A percentile compares a stretch with the other conserved stretches of the same genome.
Evolutionary conservation across 2,113 vertebrate genomes (phyloP).

Genomic region (Oncorhynchus masou): DNA sequence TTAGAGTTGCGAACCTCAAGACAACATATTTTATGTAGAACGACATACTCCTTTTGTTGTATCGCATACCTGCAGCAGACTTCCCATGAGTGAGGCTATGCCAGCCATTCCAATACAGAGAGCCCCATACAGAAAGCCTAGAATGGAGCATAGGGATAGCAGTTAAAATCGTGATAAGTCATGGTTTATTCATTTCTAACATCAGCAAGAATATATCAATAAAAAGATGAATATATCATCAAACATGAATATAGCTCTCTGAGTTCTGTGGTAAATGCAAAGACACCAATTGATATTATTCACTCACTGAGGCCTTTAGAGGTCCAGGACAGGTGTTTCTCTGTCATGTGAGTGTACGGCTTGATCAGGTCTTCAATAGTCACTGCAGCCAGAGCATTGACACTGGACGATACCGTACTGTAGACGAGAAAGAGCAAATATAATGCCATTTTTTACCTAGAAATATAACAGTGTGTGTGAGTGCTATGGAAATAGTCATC

Average conservation of each 20-base stretch:
- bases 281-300: background rate
- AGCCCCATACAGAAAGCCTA: conserved; percentile 53
- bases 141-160: conserved; percentile 56
- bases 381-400: conserved; percentile 83
- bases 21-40: too few relatives aligned
- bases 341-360: conserved; percentile 72
- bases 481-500: too few relatives aligned
- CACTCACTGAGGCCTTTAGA: conserved; percentile 82
- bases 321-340: conserved; percentile 74
- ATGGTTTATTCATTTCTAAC: conserved; percentile 66
- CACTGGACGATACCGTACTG: conserved; percentile 88
- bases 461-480: conserved; percentile 1
- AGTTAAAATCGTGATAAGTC: conserved; percentile 33
- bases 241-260: background rate
- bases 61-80: conserved; percentile 54
- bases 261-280: too few relatives aligned
- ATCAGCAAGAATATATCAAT: conserved; percentile 58
- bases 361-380: conserved; percentile 83
- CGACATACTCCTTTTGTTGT: too few relatives aligned
- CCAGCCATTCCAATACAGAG: conserved; percentile 58
- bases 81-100: conserved; percentile 52
- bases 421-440: background rate
- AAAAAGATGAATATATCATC: background rate
- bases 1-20: too few relatives aligned
- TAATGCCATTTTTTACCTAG: background rate